Base-by-base conservation (phyloP, 2,888 invertebrate genomes). In the Cancer borealis region DNA sequence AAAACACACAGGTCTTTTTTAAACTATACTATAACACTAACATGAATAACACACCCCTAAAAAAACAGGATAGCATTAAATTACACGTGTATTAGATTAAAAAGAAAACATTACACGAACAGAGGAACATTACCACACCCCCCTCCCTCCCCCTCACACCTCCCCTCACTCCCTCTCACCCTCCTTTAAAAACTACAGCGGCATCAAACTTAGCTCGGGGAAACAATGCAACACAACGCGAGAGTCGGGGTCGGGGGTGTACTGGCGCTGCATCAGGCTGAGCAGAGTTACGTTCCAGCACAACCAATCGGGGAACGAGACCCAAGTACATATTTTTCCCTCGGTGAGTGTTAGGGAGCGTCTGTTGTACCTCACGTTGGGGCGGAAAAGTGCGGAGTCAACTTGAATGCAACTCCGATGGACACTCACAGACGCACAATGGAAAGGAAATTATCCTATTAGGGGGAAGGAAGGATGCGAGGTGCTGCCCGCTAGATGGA, bases 361-460 rank as follows among this genome's bases (percentile, higher is more conserved):
- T 79, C 30, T 30, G 79, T 26, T 21, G 79, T 79, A 30, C 79
- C 79, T 79, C 8, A 12, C 79, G 79, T 30, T 30, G 79, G 79
- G 79, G 30, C 79, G 26, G 79, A 79, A 79, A 79, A 79, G 79
- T 79, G 79, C 12, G 30, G 10, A 3, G 30, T 79, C 79, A 30
- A 79, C 79, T 79, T 30, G 30, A 79, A 79, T 30, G 79, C 79
- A 79, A 79, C 79, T 79, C 79, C 79, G 79, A 30, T 30, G 79
- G 79, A 79, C 30, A 14, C 30, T 79, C 79, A 30, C 79, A 79
- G 79, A 79, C 30, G 30, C 79, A 79, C 79, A 79, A 79, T 30
- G 79, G 79, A 79, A 79, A 26, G 79, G 79, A 79, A 79, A 79
- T 79, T 79, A 79, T 30, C 79, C 79, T 79, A 79, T 79, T 79